Evolutionary conservation across 2,113 vertebrate genomes (phyloP).

Genomic region (Melanerpes formicivorus): DNA sequence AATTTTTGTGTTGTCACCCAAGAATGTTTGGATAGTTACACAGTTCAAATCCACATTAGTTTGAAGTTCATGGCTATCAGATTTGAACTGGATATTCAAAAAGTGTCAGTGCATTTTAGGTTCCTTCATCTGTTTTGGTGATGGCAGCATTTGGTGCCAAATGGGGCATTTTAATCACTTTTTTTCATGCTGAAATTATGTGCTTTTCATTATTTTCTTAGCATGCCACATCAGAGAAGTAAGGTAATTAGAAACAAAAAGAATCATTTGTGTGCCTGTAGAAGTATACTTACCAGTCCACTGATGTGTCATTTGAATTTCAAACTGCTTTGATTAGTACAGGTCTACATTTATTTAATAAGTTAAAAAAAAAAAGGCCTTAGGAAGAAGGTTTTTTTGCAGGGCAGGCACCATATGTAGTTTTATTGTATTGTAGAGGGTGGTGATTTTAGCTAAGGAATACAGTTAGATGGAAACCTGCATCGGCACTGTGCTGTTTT

Average conservation of each 20-base stretch:
- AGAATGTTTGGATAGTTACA: not conserved
- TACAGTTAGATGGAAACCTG: not conserved
- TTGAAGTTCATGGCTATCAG: not conserved
- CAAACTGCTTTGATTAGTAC: not conserved
- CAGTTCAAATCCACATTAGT: not conserved
- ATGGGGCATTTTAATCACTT: conserved; percentile 60
- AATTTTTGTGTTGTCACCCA: not conserved
- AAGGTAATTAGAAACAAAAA: conserved; percentile 48
- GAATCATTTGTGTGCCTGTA: not conserved
- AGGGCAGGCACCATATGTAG: not conserved
- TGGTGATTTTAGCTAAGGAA: conserved; percentile 17
- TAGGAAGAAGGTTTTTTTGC: not conserved
- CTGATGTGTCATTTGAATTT: conserved; percentile 27
- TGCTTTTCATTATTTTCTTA: not conserved
- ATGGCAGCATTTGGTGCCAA: conserved; percentile 54
- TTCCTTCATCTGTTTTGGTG: conserved; percentile 50
- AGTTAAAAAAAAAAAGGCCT: not conserved
- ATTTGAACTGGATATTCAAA: not conserved
- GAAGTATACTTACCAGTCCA: not conserved
- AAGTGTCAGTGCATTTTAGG: conserved; percentile 3
- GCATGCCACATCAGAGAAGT: not conserved
- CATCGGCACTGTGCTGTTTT: not conserved
- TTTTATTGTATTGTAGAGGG: not conserved
- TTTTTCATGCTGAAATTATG: conserved; percentile 30
- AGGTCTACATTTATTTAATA: not conserved